Evolutionary conservation across 1,140 invertebrate genomes (phyloP), one percentile per base, ranked within the genome.

Genomic region (Formica selysi): DNA sequence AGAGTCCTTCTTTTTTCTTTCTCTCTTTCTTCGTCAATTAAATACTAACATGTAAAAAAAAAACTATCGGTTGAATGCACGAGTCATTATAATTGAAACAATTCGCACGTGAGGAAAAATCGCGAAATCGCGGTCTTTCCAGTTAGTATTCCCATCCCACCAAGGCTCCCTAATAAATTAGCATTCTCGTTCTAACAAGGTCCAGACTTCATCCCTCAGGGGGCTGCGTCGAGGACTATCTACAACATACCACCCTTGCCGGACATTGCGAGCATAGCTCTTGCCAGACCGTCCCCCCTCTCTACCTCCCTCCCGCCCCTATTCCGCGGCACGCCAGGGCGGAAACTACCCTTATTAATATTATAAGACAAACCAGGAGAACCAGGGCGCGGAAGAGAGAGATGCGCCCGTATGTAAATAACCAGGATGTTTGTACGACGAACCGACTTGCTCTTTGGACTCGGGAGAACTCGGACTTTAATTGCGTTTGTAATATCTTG

Each of bases 261-360:
- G 94, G 94, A 95, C 94, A 95, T 95, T 93, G 94, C 94, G 74
- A 92, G 94, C 94, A 95, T 95, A 95, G 94, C 94, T 95, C 92
- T 93, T 93, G 83, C 91, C 79, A 89, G 87, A 91, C 88, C 87
- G 88, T 90, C 92, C 86, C 16, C 16, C 91, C 86, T 38, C 3
- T 86, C 80, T 11, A 0, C 41, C 41, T 44, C 91, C 85, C 68
- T 86, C 80, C 85, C 91, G 91, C 87, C 67, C 87, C 76, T 87
- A 92, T 92, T 89, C 89, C 91, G 89, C 91, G 91, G 91, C 92
- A 92, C 88, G 89, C 90, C 89, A 90, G 90, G 61, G 86, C 88
- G 91, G 92, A 93, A 94, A 94, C 92, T 93, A 93, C 92, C 94
- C 93, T 94, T 95, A 94, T 95, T 94, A 94, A 95, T 95, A 95